Evolutionary conservation across 2,888 invertebrate genomes (phyloP), one percentile per base, ranked within the genome.

Genomic region (Synergus itoensis): DNA sequence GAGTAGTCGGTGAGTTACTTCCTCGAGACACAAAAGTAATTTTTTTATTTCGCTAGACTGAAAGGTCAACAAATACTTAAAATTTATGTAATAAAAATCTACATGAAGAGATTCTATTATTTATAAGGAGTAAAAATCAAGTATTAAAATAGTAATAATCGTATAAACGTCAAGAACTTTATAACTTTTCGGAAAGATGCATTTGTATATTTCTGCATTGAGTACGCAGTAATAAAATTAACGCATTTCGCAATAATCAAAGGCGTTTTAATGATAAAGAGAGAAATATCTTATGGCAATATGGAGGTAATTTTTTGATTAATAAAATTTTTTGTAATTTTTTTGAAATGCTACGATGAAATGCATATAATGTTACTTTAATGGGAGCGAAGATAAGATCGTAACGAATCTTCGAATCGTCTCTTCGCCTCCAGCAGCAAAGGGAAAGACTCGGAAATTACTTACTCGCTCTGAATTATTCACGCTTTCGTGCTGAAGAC

Each of bases 361-460:
- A 73, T 73, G 53, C 36, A 73, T 73, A 73, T 73, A 53, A 73
- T 73, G 73, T 73, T 73, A 53, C 73, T 73, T 73, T 73, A 73
- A 73, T 73, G 73, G 53, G 73, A 73, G 73, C 73, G 73, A 53
- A 73, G 73, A 73, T 73, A 73, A 73, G 73, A 73, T 73, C 73
- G 73, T 28, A 73, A 53, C 48, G 73, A 73, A 73, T 53, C 73
- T 73, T 73, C 73, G 73, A 73, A 73, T 73, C 73, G 73, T 73
- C 73, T 73, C 53, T 73, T 53, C n/a, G 73, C 73, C 73, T 73
- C 73, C n/a, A 53, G 73, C 73, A 36, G 28, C 48, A 45, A 45
- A 69, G 48, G 69, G 69, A 28, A 67, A 69, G 69, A 53, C 73
- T 40, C 53, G 73, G 40, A 73, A 73, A 73, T 73, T 53, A 73